Evolutionary conservation across 2,113 vertebrate species (phyloP), one percentile per base, ranked within the genome.

Genomic region (Chloroceryle aenea): DNA sequence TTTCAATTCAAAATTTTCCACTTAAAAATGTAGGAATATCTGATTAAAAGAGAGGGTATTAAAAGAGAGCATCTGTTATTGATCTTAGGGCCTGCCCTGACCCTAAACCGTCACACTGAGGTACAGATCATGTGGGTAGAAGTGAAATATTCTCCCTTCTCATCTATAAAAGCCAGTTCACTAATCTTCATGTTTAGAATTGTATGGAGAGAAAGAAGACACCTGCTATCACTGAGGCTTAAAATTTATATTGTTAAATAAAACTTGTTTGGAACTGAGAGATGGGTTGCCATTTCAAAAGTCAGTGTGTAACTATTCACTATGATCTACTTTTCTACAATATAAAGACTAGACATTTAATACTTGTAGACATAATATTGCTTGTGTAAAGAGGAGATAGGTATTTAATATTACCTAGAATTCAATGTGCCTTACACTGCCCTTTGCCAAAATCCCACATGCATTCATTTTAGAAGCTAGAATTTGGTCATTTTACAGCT

Each of bases 271-370:
- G 62, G 45, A 96, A 83, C 29, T 53, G 75, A 29, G 56, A 32
- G 77, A 69, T 12, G 9, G 3, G 22, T 50, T 97, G 50, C 79
- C 55, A 73, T 95, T 93, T 73, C 58, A 95, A 95, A 97, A 79
- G 61, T 19, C 85, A 90, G 4, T 26, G 2, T 68, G 8, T 58
- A 73, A 43, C 36, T 85, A 55, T 11, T 88, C 74, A 72, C 40
- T 85, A n/a, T 53, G 4, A 23, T 58, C 53, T 92, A 30, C 42
- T 94, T 90, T 83, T 93, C 47, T 59, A 9, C 7, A 84, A 42
- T 14, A 71, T 61, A 81, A 90, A 80, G 14, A 36, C 10, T 55
- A 69, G 63, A 73, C 32, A 50, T 85, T 86, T 75, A 80, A 40
- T 82, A 62, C 4, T 14, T 88, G 75, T 68, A 86, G 85, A 18